phyloP scores from a whole-genome alignment of 2,113 vertebrate genomes.

The Phrynocephalus versicolor region DNA sequence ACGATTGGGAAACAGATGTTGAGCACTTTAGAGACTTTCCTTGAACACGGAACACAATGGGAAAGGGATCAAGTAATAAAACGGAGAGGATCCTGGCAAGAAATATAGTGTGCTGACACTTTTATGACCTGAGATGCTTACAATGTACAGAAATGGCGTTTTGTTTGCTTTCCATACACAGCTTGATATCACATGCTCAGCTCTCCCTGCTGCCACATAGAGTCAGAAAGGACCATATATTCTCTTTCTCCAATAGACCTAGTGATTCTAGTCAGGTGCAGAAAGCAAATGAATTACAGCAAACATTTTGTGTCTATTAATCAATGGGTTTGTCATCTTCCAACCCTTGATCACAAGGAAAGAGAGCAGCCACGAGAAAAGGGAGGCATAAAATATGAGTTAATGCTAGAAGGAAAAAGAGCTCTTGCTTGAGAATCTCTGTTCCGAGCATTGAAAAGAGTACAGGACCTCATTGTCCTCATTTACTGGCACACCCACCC shows the following conservation, averaged over 20 bases:
- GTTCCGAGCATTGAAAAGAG: neutral
- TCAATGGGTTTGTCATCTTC: conserved; percentile 77
- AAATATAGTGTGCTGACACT: conserved; percentile 81
- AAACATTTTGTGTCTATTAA: conserved; percentile 75
- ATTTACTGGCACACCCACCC: neutral
- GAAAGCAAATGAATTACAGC: conserved; percentile 83
- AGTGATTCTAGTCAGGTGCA: conserved; percentile 80
- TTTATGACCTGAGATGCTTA: conserved; percentile 78
- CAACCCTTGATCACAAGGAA: conserved; percentile 78
- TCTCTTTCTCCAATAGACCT: conserved; percentile 72
- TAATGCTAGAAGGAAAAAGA: conserved; percentile 29
- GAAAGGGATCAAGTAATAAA: conserved; percentile 67
- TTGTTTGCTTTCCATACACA: conserved; percentile 74
- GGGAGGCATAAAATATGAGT: neutral
- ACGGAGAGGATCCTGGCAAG: conserved; percentile 72
- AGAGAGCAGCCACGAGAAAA: conserved; percentile 59
- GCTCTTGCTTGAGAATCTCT: conserved; percentile 31
- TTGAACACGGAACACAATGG: conserved; percentile 66
- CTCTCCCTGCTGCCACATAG: conserved; percentile 75
- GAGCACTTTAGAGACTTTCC: conserved; percentile 68
- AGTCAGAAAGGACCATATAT: conserved; percentile 79
- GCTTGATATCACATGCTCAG: conserved; percentile 74
- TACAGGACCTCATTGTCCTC: neutral
- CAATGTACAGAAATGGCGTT: conserved; percentile 75
- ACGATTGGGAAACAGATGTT: conserved; percentile 71